Conservation (phyloP, 2,797 vertebrate genomes). For the Dendrocincla fuliginosa region DNA sequence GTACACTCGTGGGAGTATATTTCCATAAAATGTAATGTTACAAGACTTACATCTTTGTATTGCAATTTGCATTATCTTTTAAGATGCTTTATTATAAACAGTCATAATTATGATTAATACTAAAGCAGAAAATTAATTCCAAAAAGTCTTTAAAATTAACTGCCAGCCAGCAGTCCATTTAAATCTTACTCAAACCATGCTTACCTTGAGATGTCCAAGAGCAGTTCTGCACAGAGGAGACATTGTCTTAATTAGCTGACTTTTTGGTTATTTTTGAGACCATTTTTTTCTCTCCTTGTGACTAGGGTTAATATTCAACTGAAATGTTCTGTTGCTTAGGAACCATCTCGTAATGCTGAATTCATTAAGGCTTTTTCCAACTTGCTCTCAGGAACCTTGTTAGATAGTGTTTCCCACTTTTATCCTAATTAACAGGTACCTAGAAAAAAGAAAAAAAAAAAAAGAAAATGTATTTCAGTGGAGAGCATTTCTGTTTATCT, state of each 20-base stretch:
- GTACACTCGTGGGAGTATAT: accelerated
- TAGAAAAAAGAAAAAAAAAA: neutral
- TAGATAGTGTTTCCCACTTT: conserved; percentile 72
- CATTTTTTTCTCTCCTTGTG: conserved; percentile 37
- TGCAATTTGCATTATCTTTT: neutral
- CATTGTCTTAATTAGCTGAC: conserved; percentile 24
- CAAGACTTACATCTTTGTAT: neutral
- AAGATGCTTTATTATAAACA: neutral
- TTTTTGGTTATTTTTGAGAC: conserved; percentile 21
- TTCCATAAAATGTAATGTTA: neutral
- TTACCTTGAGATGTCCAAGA: neutral
- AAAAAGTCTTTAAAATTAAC: neutral
- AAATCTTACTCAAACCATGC: neutral
- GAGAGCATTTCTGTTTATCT: conserved; percentile 11
- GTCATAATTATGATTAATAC: neutral
- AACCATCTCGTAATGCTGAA: conserved; percentile 69
- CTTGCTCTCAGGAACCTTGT: conserved; percentile 69
- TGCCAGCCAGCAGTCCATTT: neutral
- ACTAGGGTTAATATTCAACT: conserved; percentile 63
- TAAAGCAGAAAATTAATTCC: neutral
- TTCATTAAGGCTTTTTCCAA: conserved; percentile 73
- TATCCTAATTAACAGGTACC: conserved; percentile 77
- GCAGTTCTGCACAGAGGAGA: neutral
- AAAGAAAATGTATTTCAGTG: neutral
- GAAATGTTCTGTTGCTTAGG: conserved; percentile 75